Conservation (phyloP, 2,113 vertebrate species). For the Meriones unguiculatus region DNA sequence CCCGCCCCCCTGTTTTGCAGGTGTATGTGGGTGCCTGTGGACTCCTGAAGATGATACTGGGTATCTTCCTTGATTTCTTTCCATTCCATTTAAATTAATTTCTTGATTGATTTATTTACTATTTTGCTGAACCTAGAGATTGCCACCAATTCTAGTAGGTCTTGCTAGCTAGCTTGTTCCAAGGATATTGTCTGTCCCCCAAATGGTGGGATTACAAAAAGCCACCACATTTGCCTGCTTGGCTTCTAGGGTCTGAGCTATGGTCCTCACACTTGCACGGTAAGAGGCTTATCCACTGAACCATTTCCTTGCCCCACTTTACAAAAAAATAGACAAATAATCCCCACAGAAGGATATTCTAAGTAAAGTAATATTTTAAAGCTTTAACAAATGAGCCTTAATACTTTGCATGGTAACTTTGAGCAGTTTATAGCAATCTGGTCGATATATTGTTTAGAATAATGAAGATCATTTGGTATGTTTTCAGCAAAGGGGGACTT, state of each 20-base stretch:
- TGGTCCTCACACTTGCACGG: not conserved
- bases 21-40: too few relatives aligned
- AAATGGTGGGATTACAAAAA: not conserved
- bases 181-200: not conserved
- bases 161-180: not conserved
- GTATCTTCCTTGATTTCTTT: not conserved
- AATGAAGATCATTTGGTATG: not conserved
- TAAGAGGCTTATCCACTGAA: not conserved
- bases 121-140: not conserved
- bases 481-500: not conserved
- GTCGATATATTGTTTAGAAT: not conserved
- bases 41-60: not conserved
- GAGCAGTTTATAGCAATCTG: not conserved
- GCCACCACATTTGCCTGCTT: not conserved
- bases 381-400: conserved; percentile 11
- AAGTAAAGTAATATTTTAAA: not conserved
- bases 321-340: not conserved
- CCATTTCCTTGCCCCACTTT: not conserved
- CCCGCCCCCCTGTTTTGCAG: not conserved
- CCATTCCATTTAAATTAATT: not conserved
- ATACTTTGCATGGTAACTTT: not conserved
- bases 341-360: not conserved
- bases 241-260: not conserved
- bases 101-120: not conserved
- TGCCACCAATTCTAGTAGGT: not conserved